These are phyloP conservation scores for Climacteris rufus DNA, from an alignment of 2,113 vertebrate species.

Conservation along the genomic window DNA sequence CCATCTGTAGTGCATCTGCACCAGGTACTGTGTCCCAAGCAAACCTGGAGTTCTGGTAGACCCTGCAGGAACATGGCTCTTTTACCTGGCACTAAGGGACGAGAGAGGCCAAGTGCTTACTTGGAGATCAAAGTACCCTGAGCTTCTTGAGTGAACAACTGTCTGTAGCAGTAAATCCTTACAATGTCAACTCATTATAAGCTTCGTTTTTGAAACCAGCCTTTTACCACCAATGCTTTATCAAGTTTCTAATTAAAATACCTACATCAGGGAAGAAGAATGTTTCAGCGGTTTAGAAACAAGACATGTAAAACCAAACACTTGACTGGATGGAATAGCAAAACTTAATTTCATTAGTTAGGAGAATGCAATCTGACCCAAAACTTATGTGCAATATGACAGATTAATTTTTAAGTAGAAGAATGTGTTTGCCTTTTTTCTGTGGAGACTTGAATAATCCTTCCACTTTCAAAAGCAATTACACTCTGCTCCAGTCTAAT, in stretches of 20 bases:
- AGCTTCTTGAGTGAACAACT: neutral
- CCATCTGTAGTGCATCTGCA: neutral
- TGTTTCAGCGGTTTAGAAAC: neutral
- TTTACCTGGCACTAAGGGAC: neutral
- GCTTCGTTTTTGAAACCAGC: neutral
- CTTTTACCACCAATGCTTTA: neutral
- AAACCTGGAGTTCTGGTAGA: neutral
- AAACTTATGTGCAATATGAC: neutral
- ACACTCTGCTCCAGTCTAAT: neutral
- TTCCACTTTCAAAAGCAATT: neutral
- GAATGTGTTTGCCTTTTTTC: neutral
- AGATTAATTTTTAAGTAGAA: neutral
- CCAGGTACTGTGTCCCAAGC: no score
- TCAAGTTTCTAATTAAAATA: neutral
- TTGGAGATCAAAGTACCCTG: neutral
- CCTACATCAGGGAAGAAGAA: rapidly evolving
- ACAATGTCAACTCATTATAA: neutral
- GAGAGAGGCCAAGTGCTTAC: neutral
- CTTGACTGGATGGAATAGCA: neutral
- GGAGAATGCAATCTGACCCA: neutral
- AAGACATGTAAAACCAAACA: neutral
- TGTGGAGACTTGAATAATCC: neutral
- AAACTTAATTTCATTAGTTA: neutral
- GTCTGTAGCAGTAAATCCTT: neutral
- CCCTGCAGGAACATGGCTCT: neutral